These are phyloP conservation scores for Eristalis pertinax DNA, from an alignment of 2,888 invertebrate species.

Conservation along the genomic window DNA sequence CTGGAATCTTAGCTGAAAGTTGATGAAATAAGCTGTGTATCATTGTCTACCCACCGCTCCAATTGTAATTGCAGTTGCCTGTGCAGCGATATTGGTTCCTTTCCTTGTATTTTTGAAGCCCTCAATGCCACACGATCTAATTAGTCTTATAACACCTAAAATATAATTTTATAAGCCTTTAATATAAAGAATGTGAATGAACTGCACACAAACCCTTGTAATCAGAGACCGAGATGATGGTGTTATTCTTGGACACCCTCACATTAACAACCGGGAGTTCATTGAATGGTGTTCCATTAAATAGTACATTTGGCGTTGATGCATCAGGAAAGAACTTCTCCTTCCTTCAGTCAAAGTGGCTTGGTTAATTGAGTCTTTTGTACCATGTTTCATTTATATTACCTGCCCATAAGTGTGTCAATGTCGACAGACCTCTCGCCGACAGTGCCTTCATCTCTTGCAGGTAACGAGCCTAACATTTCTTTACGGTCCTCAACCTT, in stretches of 20 bases:
- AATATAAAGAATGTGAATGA: neutral
- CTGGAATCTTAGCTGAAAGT: too few species aligned
- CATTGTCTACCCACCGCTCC: constrained; percentile 84
- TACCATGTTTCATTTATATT: constrained; percentile 73
- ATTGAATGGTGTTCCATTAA: constrained; percentile 89
- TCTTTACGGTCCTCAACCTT: constrained; percentile 83
- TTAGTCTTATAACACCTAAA: constrained; percentile 83
- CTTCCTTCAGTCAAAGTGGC: constrained; percentile 82
- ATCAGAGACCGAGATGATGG: constrained; percentile 90
- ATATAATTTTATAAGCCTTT: constrained; percentile 21
- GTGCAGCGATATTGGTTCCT: constrained; percentile 98
- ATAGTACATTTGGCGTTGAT: constrained; percentile 87
- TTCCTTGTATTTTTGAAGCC: constrained; percentile 97
- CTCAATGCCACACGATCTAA: constrained; percentile 92
- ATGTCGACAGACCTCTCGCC: constrained; percentile 89
- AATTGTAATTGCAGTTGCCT: constrained; percentile 93
- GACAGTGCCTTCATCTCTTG: constrained; percentile 88
- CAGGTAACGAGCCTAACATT: constrained; percentile 83
- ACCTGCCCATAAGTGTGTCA: constrained; percentile 85
- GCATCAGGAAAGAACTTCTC: constrained; percentile 88
- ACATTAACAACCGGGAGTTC: constrained; percentile 93
- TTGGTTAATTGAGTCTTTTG: neutral
- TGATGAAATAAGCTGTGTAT: neutral
- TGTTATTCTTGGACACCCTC: constrained; percentile 92
- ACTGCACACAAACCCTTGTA: constrained; percentile 83